A percentile compares a stretch with the other conserved stretches of the same genome.
These are phyloP conservation scores for Nothocercus julius DNA, from an alignment of 2,113 vertebrate species.

Conservation along the genomic window DNA sequence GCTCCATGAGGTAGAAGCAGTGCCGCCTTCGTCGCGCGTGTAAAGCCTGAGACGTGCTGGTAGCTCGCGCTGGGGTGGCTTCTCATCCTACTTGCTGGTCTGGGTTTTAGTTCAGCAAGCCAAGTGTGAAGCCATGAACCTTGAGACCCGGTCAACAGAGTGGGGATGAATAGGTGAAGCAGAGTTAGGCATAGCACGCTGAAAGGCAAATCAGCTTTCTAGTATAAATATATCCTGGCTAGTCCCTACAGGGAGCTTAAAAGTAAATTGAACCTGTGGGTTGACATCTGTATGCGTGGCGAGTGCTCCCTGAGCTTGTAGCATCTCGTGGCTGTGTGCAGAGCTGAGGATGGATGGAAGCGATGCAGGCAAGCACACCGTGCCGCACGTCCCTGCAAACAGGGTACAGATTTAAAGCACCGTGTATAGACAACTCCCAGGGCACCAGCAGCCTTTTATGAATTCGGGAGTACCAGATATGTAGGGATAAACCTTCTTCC, in stretches of 20 bases:
- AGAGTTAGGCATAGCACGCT: not conserved
- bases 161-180: not conserved
- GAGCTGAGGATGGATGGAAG: not conserved
- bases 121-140: not conserved
- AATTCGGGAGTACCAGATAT: not conserved
- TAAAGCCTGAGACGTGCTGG: not conserved
- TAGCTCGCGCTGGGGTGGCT: not conserved
- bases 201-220: not conserved
- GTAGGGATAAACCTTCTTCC: not conserved
- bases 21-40: not conserved
- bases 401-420: not conserved
- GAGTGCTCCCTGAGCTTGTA: not conserved
- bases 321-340: not conserved
- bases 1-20: not conserved
- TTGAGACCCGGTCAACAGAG: not conserved
- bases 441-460: not conserved
- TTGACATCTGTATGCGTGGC: not conserved
- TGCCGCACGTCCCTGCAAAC: not conserved
- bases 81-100: not conserved
- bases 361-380: not conserved
- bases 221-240: not conserved
- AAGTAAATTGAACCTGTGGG: not conserved
- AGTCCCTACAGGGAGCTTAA: not conserved
- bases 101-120: constrained; percentile 9
- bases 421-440: accelerated